These are phyloP conservation scores for Dioctria rufipes DNA, from an alignment of 2,888 invertebrate genomes.

Conservation along the genomic window DNA sequence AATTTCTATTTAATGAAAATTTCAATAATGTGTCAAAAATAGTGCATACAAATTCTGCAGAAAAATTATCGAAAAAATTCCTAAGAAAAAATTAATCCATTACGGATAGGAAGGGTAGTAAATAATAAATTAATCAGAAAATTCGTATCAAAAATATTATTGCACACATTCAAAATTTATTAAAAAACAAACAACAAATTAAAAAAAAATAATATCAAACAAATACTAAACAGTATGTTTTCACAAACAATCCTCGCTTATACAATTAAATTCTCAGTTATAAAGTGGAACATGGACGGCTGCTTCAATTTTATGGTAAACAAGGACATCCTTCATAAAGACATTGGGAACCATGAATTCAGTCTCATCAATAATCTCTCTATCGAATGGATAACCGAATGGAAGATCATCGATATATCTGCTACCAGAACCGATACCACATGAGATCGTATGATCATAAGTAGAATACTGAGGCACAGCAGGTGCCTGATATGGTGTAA, in stretches of 20 bases:
- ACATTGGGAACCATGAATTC: constrained; percentile 76
- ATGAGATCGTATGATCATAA: constrained; percentile 71
- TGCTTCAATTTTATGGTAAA: constrained; percentile 39
- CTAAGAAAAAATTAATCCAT: no score
- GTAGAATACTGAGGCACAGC: constrained; percentile 67
- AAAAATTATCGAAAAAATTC: no score
- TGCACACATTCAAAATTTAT: constrained; percentile 16
- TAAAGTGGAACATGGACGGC: constrained; percentile 16
- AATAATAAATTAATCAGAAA: no score
- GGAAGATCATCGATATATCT: constrained; percentile 75
- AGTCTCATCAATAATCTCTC: constrained; percentile 73
- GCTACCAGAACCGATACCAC: constrained; percentile 73
- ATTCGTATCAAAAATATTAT: background rate
- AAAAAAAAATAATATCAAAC: constrained; percentile 1
- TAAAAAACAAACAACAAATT: constrained; percentile 1
- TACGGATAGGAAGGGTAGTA: no score
- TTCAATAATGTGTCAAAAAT: no score
- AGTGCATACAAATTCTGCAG: no score
- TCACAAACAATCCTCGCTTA: background rate
- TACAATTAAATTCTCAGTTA: background rate
- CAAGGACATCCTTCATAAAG: constrained; percentile 74
- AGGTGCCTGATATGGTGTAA: constrained; percentile 71
- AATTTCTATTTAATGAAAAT: no score
- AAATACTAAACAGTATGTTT: background rate
- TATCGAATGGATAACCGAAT: constrained; percentile 82